Evolutionary conservation across 2,797 vertebrate genomes (phyloP).

Genomic region (Arnoldichthys spilopterus): DNA sequence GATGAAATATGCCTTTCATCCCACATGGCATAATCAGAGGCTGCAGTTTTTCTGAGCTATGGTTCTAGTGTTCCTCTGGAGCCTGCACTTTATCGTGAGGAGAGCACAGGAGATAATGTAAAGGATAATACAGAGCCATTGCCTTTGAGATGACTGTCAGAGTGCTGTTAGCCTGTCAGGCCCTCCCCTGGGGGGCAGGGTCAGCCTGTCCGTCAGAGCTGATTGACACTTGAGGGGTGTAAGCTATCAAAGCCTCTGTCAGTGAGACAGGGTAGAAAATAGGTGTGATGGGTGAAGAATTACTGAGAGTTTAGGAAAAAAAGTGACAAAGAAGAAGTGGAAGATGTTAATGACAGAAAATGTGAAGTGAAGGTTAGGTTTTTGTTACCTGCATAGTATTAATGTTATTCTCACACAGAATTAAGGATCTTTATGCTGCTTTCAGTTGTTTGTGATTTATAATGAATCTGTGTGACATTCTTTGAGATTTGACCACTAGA

Average conservation of each 20-base stretch:
- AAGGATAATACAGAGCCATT: constrained; percentile 63
- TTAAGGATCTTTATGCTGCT: too few species aligned
- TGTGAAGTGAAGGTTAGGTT: constrained; percentile 45
- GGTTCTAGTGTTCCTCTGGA: constrained; percentile 68
- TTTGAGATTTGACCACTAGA: constrained; percentile 2
- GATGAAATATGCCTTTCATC: constrained; percentile 79
- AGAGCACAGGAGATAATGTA: constrained; percentile 61
- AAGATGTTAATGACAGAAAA: constrained; percentile 32
- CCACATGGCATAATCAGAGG: constrained; percentile 77
- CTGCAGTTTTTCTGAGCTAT: constrained; percentile 70
- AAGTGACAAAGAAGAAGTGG: constrained; percentile 32
- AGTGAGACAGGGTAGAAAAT: constrained; percentile 58
- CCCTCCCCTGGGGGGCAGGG: constrained; percentile 58
- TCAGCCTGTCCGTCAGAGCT: constrained; percentile 61
- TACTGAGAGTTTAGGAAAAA: constrained; percentile 50
- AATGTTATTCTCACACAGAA: background rate
- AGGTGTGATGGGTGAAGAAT: constrained; percentile 58
- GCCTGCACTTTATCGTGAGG: constrained; percentile 66
- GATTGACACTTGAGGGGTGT: constrained; percentile 63
- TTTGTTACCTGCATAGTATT: constrained; percentile 24
- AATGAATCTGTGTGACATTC: background rate
- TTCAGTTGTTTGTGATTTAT: background rate
- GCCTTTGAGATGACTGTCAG: constrained; percentile 62
- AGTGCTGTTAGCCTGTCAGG: constrained; percentile 63
- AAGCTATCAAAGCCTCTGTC: constrained; percentile 62